Evolutionary conservation across 2,113 vertebrate genomes (phyloP), one percentile per base, ranked within the genome.

Genomic region (Motacilla alba): DNA sequence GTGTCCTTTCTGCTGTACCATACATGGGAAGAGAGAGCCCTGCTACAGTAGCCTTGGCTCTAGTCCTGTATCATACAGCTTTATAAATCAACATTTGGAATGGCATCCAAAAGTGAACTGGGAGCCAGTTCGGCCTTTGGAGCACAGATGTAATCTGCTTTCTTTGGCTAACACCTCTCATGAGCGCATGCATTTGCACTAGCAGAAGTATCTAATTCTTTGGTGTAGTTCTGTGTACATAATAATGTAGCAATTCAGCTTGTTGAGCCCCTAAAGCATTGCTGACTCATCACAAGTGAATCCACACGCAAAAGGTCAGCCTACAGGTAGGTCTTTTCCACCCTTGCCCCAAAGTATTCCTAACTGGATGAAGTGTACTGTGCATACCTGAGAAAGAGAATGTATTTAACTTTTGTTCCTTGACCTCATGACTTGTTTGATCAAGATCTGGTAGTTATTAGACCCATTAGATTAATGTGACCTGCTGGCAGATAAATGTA

Each of bases 121-220:
- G 72, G 68, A 93, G 79, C 90, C 92, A 89, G 88, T 86, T 92
- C 2, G 82, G 72, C 83, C 93, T 89, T 93, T 47, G 80, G 68
- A 93, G 86, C 63, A 33, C 86, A 94, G 96, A 88, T 94, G 93
- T 90, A 83, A 95, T 94, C 85, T 69, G 78, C 75, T 92, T 73
- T 77, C 68, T 92, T 95, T 93, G 90, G 92, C 92, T 88, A 66
- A 83, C 41, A 46, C 76, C 89, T 91, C 70, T 22, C n/a, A 33
- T 1, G 4, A 90, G 84, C 67, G 26, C 70, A 24, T 83, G 33
- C 37, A 17, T 93, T 92, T 87, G 81, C 62, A 50, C 78, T 16
- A 70, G 77, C 52, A 74, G 68, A 81, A 81, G 41, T 76, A 37
- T 68, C 56, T 82, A 56, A 22, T 93, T 73, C 84, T 91, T 46